phyloP scores from a whole-genome alignment of 1,140 invertebrate species.

The Drosophila parvula region DNA sequence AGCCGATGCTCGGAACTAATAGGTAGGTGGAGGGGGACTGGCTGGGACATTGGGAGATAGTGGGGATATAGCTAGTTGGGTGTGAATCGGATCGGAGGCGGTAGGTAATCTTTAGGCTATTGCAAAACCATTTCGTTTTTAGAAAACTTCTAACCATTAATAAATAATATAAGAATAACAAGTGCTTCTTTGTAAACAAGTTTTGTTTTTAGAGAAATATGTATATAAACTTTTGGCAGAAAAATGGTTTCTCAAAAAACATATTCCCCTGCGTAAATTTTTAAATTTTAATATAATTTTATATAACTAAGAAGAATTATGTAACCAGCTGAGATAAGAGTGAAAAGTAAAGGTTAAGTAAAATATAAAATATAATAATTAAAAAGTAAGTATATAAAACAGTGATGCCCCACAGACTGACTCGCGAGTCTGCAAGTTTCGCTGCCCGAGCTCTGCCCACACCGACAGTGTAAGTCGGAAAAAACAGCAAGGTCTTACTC shows the following conservation, averaged over 20 bases:
- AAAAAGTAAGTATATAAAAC: neutral
- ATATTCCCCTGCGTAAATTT: too few species aligned
- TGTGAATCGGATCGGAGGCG: constrained; percentile 10
- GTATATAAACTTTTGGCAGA: neutral
- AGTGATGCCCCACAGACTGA: too few species aligned
- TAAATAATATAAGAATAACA: constrained; percentile 6
- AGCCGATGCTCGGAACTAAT: constrained; percentile 57
- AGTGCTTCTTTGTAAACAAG: neutral
- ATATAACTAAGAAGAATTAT: too few species aligned
- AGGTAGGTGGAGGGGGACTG: constrained; percentile 4
- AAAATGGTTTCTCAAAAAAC: neutral
- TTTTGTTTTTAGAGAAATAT: constrained; percentile 2
- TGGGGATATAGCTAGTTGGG: constrained; percentile 37
- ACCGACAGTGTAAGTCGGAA: too few species aligned
- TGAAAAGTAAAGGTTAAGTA: neutral
- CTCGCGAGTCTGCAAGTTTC: too few species aligned
- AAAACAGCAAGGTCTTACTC: too few species aligned
- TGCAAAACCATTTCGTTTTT: neutral
- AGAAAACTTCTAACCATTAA: neutral
- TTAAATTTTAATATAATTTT: too few species aligned
- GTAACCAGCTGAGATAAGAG: neutral
- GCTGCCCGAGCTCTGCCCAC: too few species aligned
- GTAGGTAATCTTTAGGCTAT: constrained; percentile 3
- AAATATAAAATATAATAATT: neutral
- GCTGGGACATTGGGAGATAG: constrained; percentile 51